phyloP scores from a whole-genome alignment of 2,113 vertebrate genomes.

The Zootoca vivipara region DNA sequence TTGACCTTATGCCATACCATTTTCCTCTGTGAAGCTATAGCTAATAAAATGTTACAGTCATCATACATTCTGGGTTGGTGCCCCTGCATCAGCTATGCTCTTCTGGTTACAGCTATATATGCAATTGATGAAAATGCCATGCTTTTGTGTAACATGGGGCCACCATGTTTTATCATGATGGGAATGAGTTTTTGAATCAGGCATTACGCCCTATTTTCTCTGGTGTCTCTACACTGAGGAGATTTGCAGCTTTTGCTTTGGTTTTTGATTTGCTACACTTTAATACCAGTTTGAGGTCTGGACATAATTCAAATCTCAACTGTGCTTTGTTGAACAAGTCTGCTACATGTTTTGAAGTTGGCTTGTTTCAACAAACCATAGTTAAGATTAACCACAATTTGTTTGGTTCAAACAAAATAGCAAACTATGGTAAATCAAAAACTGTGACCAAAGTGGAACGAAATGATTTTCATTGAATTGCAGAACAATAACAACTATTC shows the following conservation, averaged over 20 bases:
- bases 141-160: neutral
- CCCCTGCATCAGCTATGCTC: too few species aligned
- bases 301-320: neutral
- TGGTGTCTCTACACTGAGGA: too few species aligned
- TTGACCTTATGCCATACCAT: too few species aligned
- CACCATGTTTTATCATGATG: neutral
- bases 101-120: neutral
- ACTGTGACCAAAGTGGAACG: too few species aligned
- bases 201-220: neutral
- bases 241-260: neutral
- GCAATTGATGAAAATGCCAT: neutral
- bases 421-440: neutral
- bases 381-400: neutral
- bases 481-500: neutral
- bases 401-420: neutral
- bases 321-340: neutral
- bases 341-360: neutral
- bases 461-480: too few species aligned
- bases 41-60: too few species aligned
- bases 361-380: neutral
- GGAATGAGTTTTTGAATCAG: neutral
- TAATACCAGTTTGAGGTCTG: too few species aligned
- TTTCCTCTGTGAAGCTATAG: too few species aligned
- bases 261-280: neutral
- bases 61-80: too few species aligned